Base-by-base conservation (phyloP, 2,888 invertebrate species). In the Pinctada fucata region DNA sequence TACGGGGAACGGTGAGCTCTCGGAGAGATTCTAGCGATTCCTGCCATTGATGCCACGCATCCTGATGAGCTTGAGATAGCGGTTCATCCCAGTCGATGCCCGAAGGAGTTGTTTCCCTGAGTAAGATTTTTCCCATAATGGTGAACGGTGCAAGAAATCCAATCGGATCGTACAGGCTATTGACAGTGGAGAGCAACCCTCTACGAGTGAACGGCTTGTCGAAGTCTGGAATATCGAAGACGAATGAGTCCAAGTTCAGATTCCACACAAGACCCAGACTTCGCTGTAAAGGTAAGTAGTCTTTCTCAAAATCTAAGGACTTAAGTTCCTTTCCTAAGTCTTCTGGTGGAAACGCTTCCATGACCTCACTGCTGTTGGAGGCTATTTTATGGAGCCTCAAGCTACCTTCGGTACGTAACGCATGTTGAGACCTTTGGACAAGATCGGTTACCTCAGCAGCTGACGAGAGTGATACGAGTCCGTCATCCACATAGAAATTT, bases 1-100 rank as follows among this genome's bases (percentile, higher is more conserved):
- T 67, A 8, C 82, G 72, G 13, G 80, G 79, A n/a, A 85, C 74
- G 3, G n/a, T n/a, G n/a, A 82, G 2, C 2, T 78, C 31, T 52
- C 78, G 50, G 3, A 83, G 68, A 13, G 5, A 45, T 51, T 70
- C 16, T n/a, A 85, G 58, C 13, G 83, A 83, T 2, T 79, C 72
- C 48, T 69, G 78, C 84, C 81, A 84, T 4, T 66, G 63, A 10
- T 66, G 48, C 81, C 83, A 83, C 49, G 72, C 67, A 31, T 48
- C 4, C 5, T 66, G 16, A 50, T 58, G 51, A 6, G 71, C 75
- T 6, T 66, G 66, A n/a, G 83, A 78, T 3, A 84, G 71, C 6
- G 81, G 77, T n/a, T 80, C 75, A 58, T 86, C 85, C 82, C 86
- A 85, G 66, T 82, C 84, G 2, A 58, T 16, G 5, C 49, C 75